phyloP scores from a whole-genome alignment of 1,140 invertebrate species.

The Cyphomyrmex costatus region DNA sequence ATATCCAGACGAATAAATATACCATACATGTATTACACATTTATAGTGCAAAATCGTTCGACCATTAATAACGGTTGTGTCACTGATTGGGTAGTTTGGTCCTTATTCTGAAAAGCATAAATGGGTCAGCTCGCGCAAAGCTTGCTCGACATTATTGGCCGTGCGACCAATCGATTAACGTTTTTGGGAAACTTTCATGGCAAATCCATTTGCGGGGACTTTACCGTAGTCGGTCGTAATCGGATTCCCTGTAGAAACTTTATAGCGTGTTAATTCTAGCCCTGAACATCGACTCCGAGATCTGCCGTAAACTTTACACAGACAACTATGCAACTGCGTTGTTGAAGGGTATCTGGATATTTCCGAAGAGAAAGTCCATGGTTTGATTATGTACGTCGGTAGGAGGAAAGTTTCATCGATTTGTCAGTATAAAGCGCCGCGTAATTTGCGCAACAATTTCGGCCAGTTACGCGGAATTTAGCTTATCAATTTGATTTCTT shows the following conservation, averaged over 20 bases:
- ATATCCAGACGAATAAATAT: background rate
- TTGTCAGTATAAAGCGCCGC: constrained; percentile 12
- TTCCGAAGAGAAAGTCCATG: constrained; percentile 62
- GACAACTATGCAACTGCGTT: constrained; percentile 68
- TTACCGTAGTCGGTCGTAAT: constrained; percentile 62
- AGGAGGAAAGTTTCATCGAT: constrained; percentile 44
- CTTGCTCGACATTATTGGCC: background rate
- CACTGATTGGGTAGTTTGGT: background rate
- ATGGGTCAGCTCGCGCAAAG: background rate
- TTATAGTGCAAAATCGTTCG: background rate
- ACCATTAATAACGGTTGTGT: background rate
- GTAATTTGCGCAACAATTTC: constrained; percentile 40
- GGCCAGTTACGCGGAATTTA: constrained; percentile 31
- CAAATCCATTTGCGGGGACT: constrained; percentile 56
- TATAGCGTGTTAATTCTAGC: constrained; percentile 66
- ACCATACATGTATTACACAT: background rate
- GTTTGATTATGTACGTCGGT: constrained; percentile 55
- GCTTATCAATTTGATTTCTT: constrained; percentile 41
- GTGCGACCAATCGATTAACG: constrained; percentile 41
- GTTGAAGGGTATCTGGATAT: constrained; percentile 56
- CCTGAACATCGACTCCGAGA: constrained; percentile 59
- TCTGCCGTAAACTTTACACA: constrained; percentile 60
- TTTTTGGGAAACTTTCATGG: constrained; percentile 49
- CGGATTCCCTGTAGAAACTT: constrained; percentile 69
- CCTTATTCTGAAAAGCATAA: constrained; percentile 2